Conservation (phyloP, 2,113 vertebrate species). For the Dryoscopus gambensis region DNA sequence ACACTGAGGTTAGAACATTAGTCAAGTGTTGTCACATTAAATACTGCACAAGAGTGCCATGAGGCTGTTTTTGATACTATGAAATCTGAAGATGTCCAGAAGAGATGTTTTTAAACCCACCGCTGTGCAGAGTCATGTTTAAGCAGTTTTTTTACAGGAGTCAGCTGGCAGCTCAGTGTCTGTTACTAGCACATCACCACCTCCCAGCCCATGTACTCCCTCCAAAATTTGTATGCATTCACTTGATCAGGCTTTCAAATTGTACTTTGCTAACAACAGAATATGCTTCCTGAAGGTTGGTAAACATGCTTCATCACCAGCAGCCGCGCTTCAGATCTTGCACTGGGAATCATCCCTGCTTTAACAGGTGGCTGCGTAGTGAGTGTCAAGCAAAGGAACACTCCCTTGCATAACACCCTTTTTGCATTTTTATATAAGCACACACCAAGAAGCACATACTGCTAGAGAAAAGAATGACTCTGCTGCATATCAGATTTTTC, state of each 20-base stretch:
- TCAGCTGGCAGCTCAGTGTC: background rate
- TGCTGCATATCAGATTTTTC: background rate
- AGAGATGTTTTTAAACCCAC: background rate
- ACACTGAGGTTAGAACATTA: background rate
- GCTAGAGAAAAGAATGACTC: background rate
- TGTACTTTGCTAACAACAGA: background rate
- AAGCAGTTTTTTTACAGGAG: background rate
- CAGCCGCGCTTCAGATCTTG: background rate
- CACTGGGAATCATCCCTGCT: background rate
- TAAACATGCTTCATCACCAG: background rate
- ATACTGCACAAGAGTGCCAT: background rate
- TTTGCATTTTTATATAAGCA: slow-evolving; percentile 44
- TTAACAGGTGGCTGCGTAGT: slow-evolving; percentile 35
- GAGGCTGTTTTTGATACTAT: background rate
- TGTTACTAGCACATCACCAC: background rate
- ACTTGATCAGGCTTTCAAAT: background rate
- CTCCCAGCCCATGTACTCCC: background rate
- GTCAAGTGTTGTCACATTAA: background rate
- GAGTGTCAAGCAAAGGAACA: slow-evolving; percentile 9
- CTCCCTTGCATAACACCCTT: slow-evolving; percentile 3
- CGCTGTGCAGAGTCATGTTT: background rate
- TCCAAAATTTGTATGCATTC: background rate
- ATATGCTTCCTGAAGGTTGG: background rate
- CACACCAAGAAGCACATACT: background rate
- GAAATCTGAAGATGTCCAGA: background rate